Evolutionary conservation across 1,140 invertebrate genomes (phyloP), one percentile per base, ranked within the genome.

Genomic region (Apocrypta bakeri): DNA sequence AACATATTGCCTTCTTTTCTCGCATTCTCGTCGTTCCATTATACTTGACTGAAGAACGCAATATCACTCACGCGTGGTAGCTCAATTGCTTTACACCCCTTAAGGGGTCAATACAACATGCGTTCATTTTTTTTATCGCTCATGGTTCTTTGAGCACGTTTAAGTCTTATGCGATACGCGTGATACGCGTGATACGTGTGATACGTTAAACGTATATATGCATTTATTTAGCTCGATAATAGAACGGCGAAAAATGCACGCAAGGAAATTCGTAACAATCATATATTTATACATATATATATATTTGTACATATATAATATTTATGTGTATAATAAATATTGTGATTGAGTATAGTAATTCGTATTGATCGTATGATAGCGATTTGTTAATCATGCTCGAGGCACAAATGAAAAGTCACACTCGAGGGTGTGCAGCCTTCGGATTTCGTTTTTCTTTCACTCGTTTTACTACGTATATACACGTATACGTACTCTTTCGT

Each of bases 391-490:
- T 56, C 7, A 56, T 79, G 78, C 81, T 83, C 37, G 66, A 90
- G 88, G 89, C 89, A 89, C 88, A 81, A 85, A 56, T 56, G 48
- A 84, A 90, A 84, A 88, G 88, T 89, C 88, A 90, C 88, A 87
- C 78, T 48, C 77, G 31, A 6, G 29, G 48, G 63, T 73, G 29
- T 80, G 61, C 75, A 25, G 24, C 31, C 33, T 72, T 75, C 63
- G 72, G 17, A 75, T 74, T 61, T 42, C 69, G 31, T 37, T 37
- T 37, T 9, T 25, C 3, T 6, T 68, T 29, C 27, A 68, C 33
- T 37, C 33, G 33, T 68, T 8, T 68, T 6, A 1, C 1, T 25
- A 3, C 25, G 11, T 42, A 42, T 12, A 42, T 12, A 42, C 12
- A 12, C 12, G 12, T 42, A 42, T 68, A 11, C 24, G 11, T 25